phyloP scores from a whole-genome alignment of 2,797 vertebrate genomes.

The Poecilia gillii region DNA sequence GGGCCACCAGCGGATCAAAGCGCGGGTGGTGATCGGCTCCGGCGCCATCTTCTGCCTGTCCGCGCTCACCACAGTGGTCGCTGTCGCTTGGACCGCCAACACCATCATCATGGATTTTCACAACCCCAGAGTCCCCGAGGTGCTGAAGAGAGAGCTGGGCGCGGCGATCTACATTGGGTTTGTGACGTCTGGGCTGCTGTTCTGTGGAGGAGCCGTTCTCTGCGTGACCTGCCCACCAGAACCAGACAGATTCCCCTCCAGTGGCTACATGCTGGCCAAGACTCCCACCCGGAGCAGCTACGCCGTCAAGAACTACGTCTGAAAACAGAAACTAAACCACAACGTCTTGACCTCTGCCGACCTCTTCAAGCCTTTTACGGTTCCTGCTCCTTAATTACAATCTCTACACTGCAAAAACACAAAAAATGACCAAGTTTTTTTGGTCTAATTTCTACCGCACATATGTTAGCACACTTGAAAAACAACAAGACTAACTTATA shows the following conservation, averaged over 20 bases:
- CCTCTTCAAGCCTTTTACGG: not conserved
- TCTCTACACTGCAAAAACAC: no score
- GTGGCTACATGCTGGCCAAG: constrained; percentile 74
- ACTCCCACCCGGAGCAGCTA: constrained; percentile 71
- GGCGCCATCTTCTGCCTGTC: constrained; percentile 82
- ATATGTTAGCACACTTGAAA: no score
- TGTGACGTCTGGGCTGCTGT: constrained; percentile 81
- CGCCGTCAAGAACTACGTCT: constrained; percentile 88
- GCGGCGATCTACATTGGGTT: constrained; percentile 88
- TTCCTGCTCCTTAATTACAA: not conserved
- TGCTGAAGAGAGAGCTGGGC: constrained; percentile 87
- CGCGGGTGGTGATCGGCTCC: constrained; percentile 73
- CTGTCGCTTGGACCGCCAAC: constrained; percentile 87
- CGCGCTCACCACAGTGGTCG: constrained; percentile 76
- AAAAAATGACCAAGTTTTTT: no score
- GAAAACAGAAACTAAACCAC: constrained; percentile 33
- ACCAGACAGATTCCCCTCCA: constrained; percentile 53
- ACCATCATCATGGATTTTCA: constrained; percentile 86
- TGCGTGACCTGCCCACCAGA: constrained; percentile 76
- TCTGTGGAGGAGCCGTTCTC: constrained; percentile 81
- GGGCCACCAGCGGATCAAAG: constrained; percentile 75
- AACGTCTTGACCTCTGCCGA: not conserved
- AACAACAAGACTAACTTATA: no score
- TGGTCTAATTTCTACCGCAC: no score
- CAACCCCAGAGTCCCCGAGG: constrained; percentile 86